Percentiles rank a stretch among this genome's conserved stretches.
These are phyloP conservation scores for Drosophila fuyamai DNA, from an alignment of 1,140 invertebrate genomes.

Conservation along the genomic window DNA sequence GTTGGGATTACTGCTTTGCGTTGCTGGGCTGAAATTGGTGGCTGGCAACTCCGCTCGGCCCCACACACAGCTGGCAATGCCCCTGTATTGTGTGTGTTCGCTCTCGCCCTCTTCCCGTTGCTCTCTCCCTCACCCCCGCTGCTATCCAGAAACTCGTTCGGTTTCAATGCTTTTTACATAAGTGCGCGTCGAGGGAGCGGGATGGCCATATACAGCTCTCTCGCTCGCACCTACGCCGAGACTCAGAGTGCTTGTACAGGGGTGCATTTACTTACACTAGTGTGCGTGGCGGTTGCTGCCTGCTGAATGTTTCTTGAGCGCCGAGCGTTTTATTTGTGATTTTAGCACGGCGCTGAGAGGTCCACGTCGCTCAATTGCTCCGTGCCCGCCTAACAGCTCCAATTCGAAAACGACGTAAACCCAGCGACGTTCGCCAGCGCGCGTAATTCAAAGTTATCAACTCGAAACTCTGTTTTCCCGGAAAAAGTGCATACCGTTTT, in stretches of 20 bases:
- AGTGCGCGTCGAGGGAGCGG: slow-evolving; percentile 58
- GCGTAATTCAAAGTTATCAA: slow-evolving; percentile 78
- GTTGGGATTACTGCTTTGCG: slow-evolving; percentile 35
- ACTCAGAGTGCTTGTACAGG: slow-evolving; percentile 49
- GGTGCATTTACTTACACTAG: slow-evolving; percentile 60
- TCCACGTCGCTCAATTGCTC: slow-evolving; percentile 70
- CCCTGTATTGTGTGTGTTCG: slow-evolving; percentile 22
- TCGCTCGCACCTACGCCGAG: slow-evolving; percentile 16
- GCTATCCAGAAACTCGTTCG: slow-evolving; percentile 69
- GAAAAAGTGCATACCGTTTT: slow-evolving; percentile 40
- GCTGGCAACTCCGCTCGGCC: slow-evolving; percentile 31
- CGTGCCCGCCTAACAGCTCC: slow-evolving; percentile 55
- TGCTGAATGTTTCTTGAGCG: slow-evolving; percentile 77
- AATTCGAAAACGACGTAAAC: slow-evolving; percentile 76
- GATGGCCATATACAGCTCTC: neutral
- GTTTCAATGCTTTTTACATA: slow-evolving; percentile 82
- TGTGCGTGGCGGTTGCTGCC: slow-evolving; percentile 50
- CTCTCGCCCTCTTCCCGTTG: slow-evolving; percentile 12
- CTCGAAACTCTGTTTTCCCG: slow-evolving; percentile 20
- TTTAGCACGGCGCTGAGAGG: slow-evolving; percentile 78
- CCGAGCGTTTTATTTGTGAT: slow-evolving; percentile 83
- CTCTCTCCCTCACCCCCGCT: slow-evolving; percentile 23
- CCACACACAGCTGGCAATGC: slow-evolving; percentile 61
- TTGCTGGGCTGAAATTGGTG: slow-evolving; percentile 19
- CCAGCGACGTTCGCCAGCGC: slow-evolving; percentile 41